phyloP scores from a whole-genome alignment of 2,113 vertebrate genomes.

The Sebastes schlegelii region DNA sequence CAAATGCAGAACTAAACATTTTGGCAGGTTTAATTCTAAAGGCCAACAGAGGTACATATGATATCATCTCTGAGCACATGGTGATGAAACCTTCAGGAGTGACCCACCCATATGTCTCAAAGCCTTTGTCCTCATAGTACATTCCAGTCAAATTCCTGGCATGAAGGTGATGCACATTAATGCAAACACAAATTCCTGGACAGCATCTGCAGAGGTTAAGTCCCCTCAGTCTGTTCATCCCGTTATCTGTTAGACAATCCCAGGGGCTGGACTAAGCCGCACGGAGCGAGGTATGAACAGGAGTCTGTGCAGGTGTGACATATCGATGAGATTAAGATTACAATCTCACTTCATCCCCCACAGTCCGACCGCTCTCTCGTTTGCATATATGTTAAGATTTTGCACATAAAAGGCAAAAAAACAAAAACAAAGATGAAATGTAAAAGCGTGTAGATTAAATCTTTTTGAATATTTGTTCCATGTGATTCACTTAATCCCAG shows the following conservation, averaged over 20 bases:
- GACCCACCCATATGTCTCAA: conserved; percentile 20
- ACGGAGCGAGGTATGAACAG: conserved; percentile 28
- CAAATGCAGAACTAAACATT: not conserved
- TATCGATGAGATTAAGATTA: conserved; percentile 68
- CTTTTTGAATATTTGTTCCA: not conserved
- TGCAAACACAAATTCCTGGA: conserved; percentile 39
- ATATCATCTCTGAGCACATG: conserved; percentile 22
- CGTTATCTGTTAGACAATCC: conserved; percentile 52
- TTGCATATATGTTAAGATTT: not conserved
- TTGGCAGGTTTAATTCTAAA: not conserved
- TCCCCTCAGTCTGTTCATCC: conserved; percentile 38
- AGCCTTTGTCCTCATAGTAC: not conserved
- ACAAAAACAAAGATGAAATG: not conserved
- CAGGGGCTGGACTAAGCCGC: conserved; percentile 29
- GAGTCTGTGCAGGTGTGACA: conserved; percentile 46
- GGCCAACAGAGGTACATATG: not conserved
- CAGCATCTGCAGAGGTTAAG: conserved; percentile 36
- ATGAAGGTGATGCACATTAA: conserved; percentile 24
- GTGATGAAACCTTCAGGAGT: conserved; percentile 4
- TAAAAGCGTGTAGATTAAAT: not conserved
- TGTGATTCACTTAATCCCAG: not conserved
- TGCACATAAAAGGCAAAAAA: not conserved
- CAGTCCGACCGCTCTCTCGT: not conserved
- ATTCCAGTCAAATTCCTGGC: conserved; percentile 23
- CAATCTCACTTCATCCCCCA: conserved; percentile 43